Evolutionary conservation across 2,888 invertebrate species (phyloP), one percentile per base, ranked within the genome.

Genomic region (Trachelus troglodyta): DNA sequence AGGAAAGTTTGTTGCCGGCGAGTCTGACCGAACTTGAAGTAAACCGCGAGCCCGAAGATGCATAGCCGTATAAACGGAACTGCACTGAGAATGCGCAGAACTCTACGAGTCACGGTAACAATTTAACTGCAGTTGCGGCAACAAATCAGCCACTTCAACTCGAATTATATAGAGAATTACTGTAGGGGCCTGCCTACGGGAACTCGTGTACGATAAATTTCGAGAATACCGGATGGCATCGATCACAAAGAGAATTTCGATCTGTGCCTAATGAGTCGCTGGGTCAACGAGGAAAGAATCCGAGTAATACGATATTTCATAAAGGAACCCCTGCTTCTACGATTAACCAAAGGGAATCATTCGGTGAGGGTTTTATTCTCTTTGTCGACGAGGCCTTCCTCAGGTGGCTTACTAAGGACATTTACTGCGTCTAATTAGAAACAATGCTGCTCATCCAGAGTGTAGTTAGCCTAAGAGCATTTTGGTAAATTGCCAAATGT

Each of bases 141-240:
- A 31, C 68, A 33, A 75, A 79, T 75, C 75, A 40, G 77, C 69
- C 68, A 34, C 73, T 80, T 79, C 77, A 79, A 80, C 74, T 73
- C 77, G 77, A 80, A 79, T 80, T 80, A 79, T 71, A 40, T 77
- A 40, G 11, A 69, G 56, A 56, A 56, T 56, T 56, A 23, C 56
- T 56, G 56, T 23, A 23, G 56, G 9, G 23, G 23, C 23, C 23
- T 56, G 23, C 56, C 56, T 56, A 56, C 23, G 56, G 56, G 23
- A 9, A 23, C 23, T 56, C 56, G 23, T 23, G 56, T 23, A 9
- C 56, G 56, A 56, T 56, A 56, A 56, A 56, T 56, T 56, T 56
- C 23, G 56, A 15, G 56, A 56, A 56, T 56, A 56, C 23, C 56
- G 56, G 56, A 56, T 23, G 23, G 23, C 23, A 56, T 56, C 56